Percentiles rank a stretch among this genome's conserved stretches.
phyloP scores from a whole-genome alignment of 2,113 vertebrate genomes.

The Manacus vitellinus region DNA sequence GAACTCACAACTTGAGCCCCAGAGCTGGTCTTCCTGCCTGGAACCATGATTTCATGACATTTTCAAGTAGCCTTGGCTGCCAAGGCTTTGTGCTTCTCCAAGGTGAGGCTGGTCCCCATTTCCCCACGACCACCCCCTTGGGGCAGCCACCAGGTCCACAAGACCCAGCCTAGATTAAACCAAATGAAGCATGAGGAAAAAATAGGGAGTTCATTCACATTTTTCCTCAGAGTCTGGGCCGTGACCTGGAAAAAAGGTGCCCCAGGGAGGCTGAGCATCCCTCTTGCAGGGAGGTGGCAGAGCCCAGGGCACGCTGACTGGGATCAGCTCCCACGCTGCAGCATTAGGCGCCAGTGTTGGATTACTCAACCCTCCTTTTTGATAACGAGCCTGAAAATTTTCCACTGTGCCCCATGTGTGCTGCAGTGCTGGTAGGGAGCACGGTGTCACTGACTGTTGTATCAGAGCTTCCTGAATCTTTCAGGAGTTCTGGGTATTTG shows the following conservation, averaged over 20 bases:
- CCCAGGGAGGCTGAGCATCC: background rate
- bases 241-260: background rate
- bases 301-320: background rate
- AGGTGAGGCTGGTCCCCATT: background rate
- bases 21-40: background rate
- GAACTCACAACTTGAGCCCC: background rate
- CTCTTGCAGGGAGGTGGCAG: background rate
- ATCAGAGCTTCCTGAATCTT: background rate
- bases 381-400: background rate
- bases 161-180: background rate
- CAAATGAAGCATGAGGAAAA: background rate
- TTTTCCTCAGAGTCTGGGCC: background rate
- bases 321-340: background rate
- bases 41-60: background rate
- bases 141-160: background rate
- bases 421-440: background rate
- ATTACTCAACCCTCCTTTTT: background rate
- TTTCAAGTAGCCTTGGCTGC: background rate
- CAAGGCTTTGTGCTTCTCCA: background rate
- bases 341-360: background rate
- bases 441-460: background rate
- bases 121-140: background rate
- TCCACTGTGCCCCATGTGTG: background rate
- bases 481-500: background rate
- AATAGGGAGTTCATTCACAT: background rate